Conservation (phyloP, 1,140 invertebrate genomes). For the Rhizoglyphus robini region DNA sequence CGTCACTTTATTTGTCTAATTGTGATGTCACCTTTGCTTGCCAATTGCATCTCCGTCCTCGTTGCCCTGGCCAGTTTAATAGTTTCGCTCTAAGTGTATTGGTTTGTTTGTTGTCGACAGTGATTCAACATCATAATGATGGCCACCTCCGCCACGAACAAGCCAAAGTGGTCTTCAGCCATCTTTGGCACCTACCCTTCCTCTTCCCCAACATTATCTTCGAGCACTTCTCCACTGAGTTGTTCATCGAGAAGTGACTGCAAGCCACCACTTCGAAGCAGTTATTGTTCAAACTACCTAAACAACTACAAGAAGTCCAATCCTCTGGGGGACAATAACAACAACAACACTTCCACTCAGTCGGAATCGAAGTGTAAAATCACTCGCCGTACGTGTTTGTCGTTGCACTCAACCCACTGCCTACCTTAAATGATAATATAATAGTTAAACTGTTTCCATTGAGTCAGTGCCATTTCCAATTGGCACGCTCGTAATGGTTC, state of each 20-base stretch:
- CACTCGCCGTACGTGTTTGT: neutral
- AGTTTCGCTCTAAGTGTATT: neutral
- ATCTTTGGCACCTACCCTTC: neutral
- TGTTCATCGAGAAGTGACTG: neutral
- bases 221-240: too few species aligned
- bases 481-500: too few species aligned
- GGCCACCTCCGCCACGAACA: neutral
- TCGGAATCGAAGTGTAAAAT: constrained; percentile 30
- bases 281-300: neutral
- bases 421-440: neutral
- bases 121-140: neutral
- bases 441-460: too few species aligned
- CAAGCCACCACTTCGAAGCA: neutral
- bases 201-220: neutral
- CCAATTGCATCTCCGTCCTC: too few species aligned
- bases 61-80: too few species aligned
- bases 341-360: neutral
- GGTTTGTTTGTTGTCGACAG: neutral
- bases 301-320: neutral
- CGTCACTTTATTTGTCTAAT: too few species aligned
- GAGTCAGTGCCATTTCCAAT: too few species aligned
- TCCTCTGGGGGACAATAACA: neutral
- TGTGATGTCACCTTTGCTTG: too few species aligned
- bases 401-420: neutral
- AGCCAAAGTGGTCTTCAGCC: constrained; percentile 12